Base-by-base conservation (phyloP, 2,113 vertebrate species). In the Hydrochoerus hydrochaeris region DNA sequence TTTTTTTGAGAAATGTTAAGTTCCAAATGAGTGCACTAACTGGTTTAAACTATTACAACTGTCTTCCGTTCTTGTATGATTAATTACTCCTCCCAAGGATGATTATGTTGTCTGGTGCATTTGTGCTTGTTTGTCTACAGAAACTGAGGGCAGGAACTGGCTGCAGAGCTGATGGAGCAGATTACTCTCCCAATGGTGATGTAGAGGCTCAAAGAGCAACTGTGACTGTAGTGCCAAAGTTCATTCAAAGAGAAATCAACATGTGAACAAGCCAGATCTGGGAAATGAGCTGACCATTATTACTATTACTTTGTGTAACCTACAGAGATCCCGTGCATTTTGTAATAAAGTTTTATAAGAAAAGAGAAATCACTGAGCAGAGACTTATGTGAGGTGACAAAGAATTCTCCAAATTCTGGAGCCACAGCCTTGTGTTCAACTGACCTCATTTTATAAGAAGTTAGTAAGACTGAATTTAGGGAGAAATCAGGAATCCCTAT, bases 131-230 rank as follows among this genome's bases (percentile, higher is more conserved):
- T 44, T 90, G 77, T 52, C 13, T 38, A 49, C 0, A 54, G 38
- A 87, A 96, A 46, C 35, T 35, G n/a, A 41, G 26, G 67, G 22
- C 4, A 94, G 38, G 92, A 87, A 52, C 26, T 32, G 62, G 2
- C 28, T 85, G 12, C 9, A 38, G 24, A 81, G 9, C 0, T 1
- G n/a, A 67, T 12, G 3, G 44, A 35, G 0, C 0, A 28, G 57
- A 49, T 38, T 14, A 54, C 41, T 58, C 78, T 14, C 30, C 2
- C 67, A 4, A 14, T 24, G 7, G 10, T 93, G 38, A 35, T 44
- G 3, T 14, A 19, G 35, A 54, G 28, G 2, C 49, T 52, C 86
- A 49, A 44, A 88, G 52, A 85, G 32, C 90, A 90, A 87, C 0
- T 44, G 24, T 4, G 26, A 4, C 49, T 1, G 1, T 30, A 38